Conservation (phyloP, 2,113 vertebrate species). For the Agelaius tricolor region DNA sequence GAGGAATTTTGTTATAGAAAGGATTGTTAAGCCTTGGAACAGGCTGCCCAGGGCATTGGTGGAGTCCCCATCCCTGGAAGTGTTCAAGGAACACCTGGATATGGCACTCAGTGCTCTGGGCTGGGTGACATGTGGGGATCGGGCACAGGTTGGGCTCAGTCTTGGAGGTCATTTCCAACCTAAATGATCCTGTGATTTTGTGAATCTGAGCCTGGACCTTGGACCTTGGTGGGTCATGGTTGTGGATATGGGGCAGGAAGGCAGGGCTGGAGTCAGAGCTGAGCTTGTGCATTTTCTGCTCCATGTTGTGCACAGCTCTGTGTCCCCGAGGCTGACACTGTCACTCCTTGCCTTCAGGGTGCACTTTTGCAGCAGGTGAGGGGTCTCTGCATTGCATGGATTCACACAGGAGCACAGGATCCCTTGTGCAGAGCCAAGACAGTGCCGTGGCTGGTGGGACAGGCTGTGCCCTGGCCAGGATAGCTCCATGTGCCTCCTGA, state of each 20-base stretch:
- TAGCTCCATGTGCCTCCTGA: rapidly evolving
- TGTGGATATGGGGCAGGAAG: not conserved
- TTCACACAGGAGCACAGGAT: not conserved
- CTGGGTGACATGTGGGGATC: not conserved
- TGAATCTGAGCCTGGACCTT: not conserved
- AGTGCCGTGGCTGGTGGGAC: rapidly evolving
- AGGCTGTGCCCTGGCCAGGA: not conserved
- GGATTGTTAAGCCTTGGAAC: not conserved
- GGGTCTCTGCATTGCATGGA: not conserved
- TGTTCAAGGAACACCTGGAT: rapidly evolving
- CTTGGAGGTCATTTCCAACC: not conserved
- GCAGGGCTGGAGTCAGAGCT: not conserved
- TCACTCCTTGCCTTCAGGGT: not conserved
- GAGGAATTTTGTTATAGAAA: not conserved
- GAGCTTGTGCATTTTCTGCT: not conserved
- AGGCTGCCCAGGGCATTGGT: rapidly evolving
- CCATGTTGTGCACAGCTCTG: not conserved
- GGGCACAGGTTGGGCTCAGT: rapidly evolving
- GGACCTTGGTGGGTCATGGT: not conserved
- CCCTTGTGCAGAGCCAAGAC: rapidly evolving
- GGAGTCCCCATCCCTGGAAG: not conserved
- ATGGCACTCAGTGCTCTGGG: not conserved
- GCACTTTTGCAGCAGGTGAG: not conserved
- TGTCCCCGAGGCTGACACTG: not conserved
- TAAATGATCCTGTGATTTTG: not conserved